These are phyloP conservation scores for Amphibalanus amphitrite DNA, from an alignment of 1,140 invertebrate genomes.

Conservation along the genomic window DNA sequence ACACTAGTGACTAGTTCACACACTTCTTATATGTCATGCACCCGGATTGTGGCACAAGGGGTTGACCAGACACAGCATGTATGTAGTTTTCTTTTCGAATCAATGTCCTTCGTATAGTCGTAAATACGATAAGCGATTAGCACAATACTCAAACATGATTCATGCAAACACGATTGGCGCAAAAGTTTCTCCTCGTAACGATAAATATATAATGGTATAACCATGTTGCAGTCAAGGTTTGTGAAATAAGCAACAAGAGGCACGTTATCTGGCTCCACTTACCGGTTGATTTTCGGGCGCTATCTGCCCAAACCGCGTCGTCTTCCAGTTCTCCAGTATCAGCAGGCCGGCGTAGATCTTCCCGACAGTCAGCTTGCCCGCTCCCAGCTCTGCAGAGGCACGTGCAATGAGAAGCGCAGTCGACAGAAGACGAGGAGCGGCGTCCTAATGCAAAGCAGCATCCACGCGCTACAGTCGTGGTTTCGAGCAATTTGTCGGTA, in stretches of 20 bases:
- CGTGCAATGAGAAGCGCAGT: background rate
- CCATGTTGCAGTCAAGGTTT: background rate
- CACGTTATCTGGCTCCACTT: conserved; percentile 30
- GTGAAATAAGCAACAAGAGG: background rate
- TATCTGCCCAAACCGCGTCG: conserved; percentile 70
- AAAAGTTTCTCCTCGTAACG: too few relatives aligned
- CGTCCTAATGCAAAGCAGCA: background rate
- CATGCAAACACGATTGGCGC: too few relatives aligned
- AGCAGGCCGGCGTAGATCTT: conserved; percentile 96
- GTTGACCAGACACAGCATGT: too few relatives aligned
- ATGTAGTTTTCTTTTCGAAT: too few relatives aligned
- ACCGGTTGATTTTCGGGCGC: conserved; percentile 60
- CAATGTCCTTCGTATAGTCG: background rate
- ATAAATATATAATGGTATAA: background rate
- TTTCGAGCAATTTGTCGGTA: background rate
- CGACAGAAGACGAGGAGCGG: background rate
- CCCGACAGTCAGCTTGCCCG: conserved; percentile 83
- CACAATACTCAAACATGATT: background rate
- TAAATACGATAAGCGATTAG: background rate
- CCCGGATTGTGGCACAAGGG: too few relatives aligned
- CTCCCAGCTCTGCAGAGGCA: conserved; percentile 49
- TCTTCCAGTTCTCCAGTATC: conserved; percentile 93
- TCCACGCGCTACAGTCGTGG: background rate
- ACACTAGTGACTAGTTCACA: too few relatives aligned
- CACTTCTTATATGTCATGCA: too few relatives aligned